Percentiles rank a stretch among this genome's conserved stretches.
These are phyloP conservation scores for Sminthurinus aureus DNA, from an alignment of 2,888 invertebrate species.

Conservation along the genomic window DNA sequence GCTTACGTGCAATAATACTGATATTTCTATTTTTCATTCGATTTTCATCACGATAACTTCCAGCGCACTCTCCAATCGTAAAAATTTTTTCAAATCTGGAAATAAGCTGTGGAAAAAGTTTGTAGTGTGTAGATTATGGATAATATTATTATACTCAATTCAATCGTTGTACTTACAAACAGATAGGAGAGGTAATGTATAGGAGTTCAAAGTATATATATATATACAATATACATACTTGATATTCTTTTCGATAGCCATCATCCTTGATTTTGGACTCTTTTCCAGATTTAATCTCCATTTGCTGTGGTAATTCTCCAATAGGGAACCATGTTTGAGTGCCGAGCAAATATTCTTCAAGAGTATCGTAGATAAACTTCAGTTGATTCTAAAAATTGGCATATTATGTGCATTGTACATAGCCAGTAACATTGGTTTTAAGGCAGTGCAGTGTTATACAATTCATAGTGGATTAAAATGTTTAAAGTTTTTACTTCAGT, in stretches of 20 bases:
- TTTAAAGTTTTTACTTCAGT: slow-evolving; percentile 15
- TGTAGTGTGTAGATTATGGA: not conserved
- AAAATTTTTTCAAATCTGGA: slow-evolving; percentile 93
- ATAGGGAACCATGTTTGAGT: slow-evolving; percentile 96
- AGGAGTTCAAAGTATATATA: too few relatives aligned
- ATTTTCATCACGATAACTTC: slow-evolving; percentile 90
- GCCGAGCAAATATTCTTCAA: slow-evolving; percentile 90
- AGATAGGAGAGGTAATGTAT: too few relatives aligned
- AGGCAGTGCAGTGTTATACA: too few relatives aligned
- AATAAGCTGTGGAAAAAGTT: slow-evolving; percentile 71
- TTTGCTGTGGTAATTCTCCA: slow-evolving; percentile 84
- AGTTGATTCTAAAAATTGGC: slow-evolving; percentile 86
- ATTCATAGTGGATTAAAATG: not conserved
- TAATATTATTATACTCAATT: too few relatives aligned
- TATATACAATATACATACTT: slow-evolving; percentile 63
- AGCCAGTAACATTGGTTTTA: too few relatives aligned
- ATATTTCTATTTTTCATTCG: slow-evolving; percentile 98
- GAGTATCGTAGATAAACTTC: slow-evolving; percentile 94
- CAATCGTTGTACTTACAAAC: too few relatives aligned
- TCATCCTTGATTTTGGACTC: slow-evolving; percentile 76
- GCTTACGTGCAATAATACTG: slow-evolving; percentile 88
- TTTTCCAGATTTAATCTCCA: slow-evolving; percentile 62
- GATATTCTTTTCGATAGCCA: slow-evolving; percentile 94
- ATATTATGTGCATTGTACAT: not conserved
- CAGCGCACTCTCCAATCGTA: slow-evolving; percentile 99